Evolutionary conservation across 2,888 invertebrate genomes (phyloP), one percentile per base, ranked within the genome.

Genomic region (Aleiodes testaceus): DNA sequence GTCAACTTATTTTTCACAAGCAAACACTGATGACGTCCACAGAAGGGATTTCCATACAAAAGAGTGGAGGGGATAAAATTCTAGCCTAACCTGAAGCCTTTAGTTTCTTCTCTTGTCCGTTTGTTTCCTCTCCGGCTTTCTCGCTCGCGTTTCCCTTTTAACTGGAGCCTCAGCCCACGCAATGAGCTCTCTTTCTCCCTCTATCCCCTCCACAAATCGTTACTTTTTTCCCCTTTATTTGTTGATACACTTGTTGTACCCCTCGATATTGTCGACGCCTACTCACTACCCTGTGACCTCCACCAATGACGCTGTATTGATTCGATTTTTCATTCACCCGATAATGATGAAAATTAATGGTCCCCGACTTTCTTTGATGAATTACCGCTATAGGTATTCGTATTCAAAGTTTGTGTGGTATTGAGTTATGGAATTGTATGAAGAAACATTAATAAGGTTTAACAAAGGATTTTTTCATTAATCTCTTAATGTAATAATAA

Each of bases 141-240:
- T 53, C 26, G 14, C 42, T 59, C 11, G 42, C 36, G 36, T 9
- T 59, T 59, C 14, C 59, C 59, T 30, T 42, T 42, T 30, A 53
- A 42, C 30, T 11, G 59, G 59, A 59, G 59, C 2, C 42, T 59
- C 59, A 59, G 36, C 59, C 59, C 59, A 59, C 59, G 59, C 59
- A 18, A 59, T 18, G 42, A 59, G 9, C 36, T 36, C 16, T 36
- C 26, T n/a, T 9, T 22, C 53, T 16, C 26, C 22, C 53, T 14
- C 1, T 36, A 12, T n/a, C n/a, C 55, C 36, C 36, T 52, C 26
- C 36, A 3, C 14, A 26, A 26, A 9, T 20, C 26, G 0, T 11
- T 36, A 26, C 16, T 26, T 26, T 4, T 53, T n/a, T 42, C 36
- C 18, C 36, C 59, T 42, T 55, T 30, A 16, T 59, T 42, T 36